Evolutionary conservation across 2,797 vertebrate genomes (phyloP).

Genomic region (Arctocebus calabarensis): DNA sequence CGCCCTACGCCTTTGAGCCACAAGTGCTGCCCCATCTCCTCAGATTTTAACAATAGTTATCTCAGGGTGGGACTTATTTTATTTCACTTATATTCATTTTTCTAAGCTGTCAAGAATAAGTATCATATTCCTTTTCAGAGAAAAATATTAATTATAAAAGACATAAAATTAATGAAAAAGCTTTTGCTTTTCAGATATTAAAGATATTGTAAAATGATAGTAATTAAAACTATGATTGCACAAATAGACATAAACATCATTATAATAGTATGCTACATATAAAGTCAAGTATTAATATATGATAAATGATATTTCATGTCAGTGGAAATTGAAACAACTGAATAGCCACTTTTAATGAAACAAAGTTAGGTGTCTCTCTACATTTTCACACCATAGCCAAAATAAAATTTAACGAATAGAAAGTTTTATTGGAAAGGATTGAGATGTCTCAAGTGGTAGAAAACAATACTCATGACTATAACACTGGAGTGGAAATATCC

Average conservation of each 20-base stretch:
- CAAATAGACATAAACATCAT: background rate
- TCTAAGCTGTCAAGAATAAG: background rate
- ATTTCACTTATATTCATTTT: background rate
- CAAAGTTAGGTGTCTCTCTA: background rate
- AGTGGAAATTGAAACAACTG: background rate
- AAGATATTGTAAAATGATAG: background rate
- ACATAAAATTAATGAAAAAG: background rate
- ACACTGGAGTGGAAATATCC: background rate
- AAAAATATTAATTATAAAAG: background rate
- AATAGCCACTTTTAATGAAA: background rate
- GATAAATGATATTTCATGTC: background rate
- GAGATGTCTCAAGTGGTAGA: background rate
- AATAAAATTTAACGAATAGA: background rate
- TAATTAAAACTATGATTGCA: background rate
- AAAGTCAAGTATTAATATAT: background rate
- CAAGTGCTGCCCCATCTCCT: no score
- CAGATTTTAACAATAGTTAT: background rate
- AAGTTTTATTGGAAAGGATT: background rate
- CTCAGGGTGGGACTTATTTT: background rate
- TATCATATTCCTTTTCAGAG: background rate
- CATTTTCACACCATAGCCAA: background rate
- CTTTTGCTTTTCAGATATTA: constrained; percentile 15
- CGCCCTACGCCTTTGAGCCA: no score
- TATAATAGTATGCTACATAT: background rate
- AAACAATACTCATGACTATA: background rate